These are phyloP conservation scores for Trichogramma pretiosum DNA, from an alignment of 1,140 invertebrate species.

Conservation along the genomic window DNA sequence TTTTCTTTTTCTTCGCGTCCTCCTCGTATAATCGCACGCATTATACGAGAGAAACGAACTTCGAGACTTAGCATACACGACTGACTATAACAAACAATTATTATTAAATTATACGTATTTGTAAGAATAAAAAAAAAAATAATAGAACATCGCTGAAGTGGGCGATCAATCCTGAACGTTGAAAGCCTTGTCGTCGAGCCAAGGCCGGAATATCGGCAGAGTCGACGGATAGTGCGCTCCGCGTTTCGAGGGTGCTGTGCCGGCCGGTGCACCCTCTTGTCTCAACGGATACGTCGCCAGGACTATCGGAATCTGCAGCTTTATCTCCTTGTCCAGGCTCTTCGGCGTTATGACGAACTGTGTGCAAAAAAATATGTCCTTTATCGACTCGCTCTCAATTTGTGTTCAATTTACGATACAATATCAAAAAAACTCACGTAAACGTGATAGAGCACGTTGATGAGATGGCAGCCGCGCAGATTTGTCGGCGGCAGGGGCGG, in stretches of 20 bases:
- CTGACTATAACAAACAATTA: no score
- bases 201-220: conserved; percentile 85
- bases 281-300: conserved; percentile 87
- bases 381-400: neutral
- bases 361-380: conserved; percentile 16
- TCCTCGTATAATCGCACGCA: no score
- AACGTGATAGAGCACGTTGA: conserved; percentile 89
- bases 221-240: conserved; percentile 84
- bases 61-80: no score
- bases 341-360: conserved; percentile 87
- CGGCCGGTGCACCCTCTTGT: conserved; percentile 50
- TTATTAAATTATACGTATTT: neutral
- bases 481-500: conserved; percentile 92
- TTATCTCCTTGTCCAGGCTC: conserved; percentile 84
- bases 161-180: conserved; percentile 38
- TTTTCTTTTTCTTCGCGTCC: no score
- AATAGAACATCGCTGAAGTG: neutral
- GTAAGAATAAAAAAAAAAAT: neutral
- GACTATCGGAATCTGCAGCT: conserved; percentile 84
- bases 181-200: conserved; percentile 67
- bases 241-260: conserved; percentile 56
- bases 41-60: no score
- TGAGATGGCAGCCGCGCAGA: conserved; percentile 88
- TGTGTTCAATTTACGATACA: neutral
- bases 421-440: conserved; percentile 62